Conservation (phyloP, 2,888 invertebrate genomes). For the Eucera pruinosa region DNA sequence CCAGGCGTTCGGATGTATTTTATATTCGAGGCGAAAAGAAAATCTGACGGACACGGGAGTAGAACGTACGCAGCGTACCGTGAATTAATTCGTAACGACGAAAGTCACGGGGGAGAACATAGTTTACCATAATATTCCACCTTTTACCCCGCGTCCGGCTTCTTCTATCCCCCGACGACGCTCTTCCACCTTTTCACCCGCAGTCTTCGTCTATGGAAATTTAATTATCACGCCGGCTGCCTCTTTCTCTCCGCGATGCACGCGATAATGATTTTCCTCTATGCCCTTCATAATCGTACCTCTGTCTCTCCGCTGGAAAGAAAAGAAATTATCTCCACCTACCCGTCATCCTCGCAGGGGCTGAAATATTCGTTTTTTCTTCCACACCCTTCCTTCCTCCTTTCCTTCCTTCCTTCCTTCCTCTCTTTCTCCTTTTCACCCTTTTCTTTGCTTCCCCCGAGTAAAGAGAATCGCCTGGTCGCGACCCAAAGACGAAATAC, state of each 20-base stretch:
- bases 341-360: background rate
- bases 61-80: constrained; percentile 27
- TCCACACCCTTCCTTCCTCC: background rate
- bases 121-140: constrained; percentile 57
- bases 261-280: constrained; percentile 67
- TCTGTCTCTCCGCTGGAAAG: background rate
- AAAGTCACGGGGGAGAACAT: constrained; percentile 46
- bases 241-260: constrained; percentile 57
- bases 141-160: constrained; percentile 31
- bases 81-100: constrained; percentile 55
- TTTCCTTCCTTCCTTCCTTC: background rate
- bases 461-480: constrained; percentile 3
- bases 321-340: no score
- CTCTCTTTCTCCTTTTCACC: no score
- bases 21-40: background rate
- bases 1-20: background rate
- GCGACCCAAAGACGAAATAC: constrained; percentile 47
- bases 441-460: no score
- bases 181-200: constrained; percentile 34
- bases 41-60: background rate
- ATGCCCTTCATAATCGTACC: constrained; percentile 56
- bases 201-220: constrained; percentile 75
- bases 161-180: constrained; percentile 29
- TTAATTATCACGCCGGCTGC: constrained; percentile 76
- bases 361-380: constrained; percentile 20